These are phyloP conservation scores for Cosmia pyralina DNA, from an alignment of 2,888 invertebrate genomes.

Conservation along the genomic window DNA sequence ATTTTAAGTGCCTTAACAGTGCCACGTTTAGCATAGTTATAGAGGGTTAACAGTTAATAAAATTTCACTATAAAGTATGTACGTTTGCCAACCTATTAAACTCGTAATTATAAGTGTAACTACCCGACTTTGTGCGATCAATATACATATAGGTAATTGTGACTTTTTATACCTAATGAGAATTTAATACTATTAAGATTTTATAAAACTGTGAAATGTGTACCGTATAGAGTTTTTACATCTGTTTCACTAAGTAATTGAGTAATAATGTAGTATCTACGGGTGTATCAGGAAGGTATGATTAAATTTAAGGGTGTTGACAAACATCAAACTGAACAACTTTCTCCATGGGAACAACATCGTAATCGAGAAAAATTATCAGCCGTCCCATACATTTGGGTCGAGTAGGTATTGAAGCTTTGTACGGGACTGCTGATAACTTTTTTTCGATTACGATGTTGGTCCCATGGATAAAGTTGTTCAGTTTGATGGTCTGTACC, in stretches of 20 bases:
- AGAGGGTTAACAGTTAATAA: slow-evolving; percentile 52
- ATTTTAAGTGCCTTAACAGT: slow-evolving; percentile 35
- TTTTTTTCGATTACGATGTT: no score
- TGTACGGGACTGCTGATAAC: no score
- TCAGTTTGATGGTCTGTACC: no score
- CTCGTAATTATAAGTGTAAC: slow-evolving; percentile 18
- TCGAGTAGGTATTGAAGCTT: no score
- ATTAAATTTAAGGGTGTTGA: no score
- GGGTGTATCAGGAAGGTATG: no score
- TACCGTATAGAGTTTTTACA: background rate
- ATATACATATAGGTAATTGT: slow-evolving; percentile 4
- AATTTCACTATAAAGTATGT: slow-evolving; percentile 20
- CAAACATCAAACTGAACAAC: no score
- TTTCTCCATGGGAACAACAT: no score
- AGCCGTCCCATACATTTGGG: no score
- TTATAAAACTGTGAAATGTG: background rate
- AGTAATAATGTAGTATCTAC: background rate
- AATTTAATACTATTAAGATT: background rate
- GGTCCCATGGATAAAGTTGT: no score
- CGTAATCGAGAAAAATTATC: no score
- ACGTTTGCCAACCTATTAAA: slow-evolving; percentile 39
- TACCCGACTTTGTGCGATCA: background rate
- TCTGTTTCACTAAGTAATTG: background rate
- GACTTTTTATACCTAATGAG: no score
- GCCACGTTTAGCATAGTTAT: slow-evolving; percentile 47